A percentile compares a stretch with the other conserved stretches of the same genome.
These are phyloP conservation scores for Malurus elegans DNA, from an alignment of 2,113 vertebrate species.

Conservation along the genomic window DNA sequence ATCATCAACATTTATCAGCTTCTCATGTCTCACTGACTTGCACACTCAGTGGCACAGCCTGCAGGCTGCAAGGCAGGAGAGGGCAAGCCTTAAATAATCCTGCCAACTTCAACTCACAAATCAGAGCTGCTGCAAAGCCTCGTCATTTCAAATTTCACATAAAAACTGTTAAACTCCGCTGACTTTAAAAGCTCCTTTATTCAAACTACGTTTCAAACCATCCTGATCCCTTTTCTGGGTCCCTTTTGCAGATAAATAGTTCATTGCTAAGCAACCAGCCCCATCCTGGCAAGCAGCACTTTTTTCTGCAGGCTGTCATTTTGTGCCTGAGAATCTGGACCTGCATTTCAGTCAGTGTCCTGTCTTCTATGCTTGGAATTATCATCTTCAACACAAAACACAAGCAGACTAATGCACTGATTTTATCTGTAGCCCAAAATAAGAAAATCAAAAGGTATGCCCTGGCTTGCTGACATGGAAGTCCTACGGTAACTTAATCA, in stretches of 20 bases:
- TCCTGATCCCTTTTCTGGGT: neutral
- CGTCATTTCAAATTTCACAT: neutral
- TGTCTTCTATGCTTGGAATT: neutral
- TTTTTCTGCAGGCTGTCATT: neutral
- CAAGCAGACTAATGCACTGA: neutral
- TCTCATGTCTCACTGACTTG: neutral
- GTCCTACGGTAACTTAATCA: neutral
- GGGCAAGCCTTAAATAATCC: neutral
- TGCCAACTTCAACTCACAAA: neutral
- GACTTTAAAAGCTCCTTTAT: neutral
- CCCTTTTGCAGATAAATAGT: neutral
- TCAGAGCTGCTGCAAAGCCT: neutral
- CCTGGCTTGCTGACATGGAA: neutral
- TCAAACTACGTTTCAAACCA: neutral
- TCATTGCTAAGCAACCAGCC: slow-evolving; percentile 42
- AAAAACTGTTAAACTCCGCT: neutral
- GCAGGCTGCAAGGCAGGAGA: neutral
- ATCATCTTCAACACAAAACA: neutral
- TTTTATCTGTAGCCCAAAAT: neutral
- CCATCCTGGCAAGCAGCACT: neutral
- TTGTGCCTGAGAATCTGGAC: neutral
- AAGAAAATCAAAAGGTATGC: neutral
- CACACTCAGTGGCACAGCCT: neutral
- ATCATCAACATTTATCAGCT: neutral
- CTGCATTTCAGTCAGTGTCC: neutral